phyloP scores from a whole-genome alignment of 92 coral and sea anemone species.

The Epizoanthus scotinus region DNA sequence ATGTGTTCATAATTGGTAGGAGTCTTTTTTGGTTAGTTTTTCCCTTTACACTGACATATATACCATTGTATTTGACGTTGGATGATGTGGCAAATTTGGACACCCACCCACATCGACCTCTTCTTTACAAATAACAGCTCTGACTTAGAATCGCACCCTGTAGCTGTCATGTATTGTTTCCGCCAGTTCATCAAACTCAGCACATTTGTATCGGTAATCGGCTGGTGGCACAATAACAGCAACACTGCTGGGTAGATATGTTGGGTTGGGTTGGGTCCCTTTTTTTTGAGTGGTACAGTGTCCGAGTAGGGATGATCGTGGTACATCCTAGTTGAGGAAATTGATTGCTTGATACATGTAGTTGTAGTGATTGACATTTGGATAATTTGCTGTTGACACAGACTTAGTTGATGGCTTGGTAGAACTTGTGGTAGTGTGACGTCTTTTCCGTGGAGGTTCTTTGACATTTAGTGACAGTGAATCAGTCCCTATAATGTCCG shows the following conservation, averaged over 20 bases:
- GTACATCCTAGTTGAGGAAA: neutral
- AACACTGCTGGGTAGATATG: constrained; percentile 35
- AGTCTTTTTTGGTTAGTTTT: constrained; percentile 43
- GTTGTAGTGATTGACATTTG: no score
- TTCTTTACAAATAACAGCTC: constrained; percentile 31
- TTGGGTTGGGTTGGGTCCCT: constrained; percentile 20
- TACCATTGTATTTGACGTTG: constrained; percentile 55
- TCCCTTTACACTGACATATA: constrained; percentile 59
- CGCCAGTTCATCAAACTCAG: constrained; percentile 36
- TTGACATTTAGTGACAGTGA: constrained; percentile 28
- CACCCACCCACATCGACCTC: constrained; percentile 42
- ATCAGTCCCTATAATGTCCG: constrained; percentile 43
- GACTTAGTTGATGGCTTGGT: no score
- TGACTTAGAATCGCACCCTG: constrained; percentile 21
- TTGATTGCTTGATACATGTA: constrained; percentile 2
- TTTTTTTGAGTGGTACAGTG: constrained; percentile 27
- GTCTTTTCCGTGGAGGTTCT: no score
- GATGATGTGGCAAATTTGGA: constrained; percentile 22
- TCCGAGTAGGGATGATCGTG: constrained; percentile 34
- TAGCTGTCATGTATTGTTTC: constrained; percentile 32
- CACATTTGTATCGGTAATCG: constrained; percentile 41
- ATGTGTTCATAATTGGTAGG: no score
- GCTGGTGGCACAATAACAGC: constrained; percentile 46
- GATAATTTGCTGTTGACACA: neutral
- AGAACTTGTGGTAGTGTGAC: no score